Percentiles rank a stretch among this genome's conserved stretches.
These are phyloP conservation scores for Ricordea florida DNA, from an alignment of 92 coral and sea anemone species.

Conservation along the genomic window DNA sequence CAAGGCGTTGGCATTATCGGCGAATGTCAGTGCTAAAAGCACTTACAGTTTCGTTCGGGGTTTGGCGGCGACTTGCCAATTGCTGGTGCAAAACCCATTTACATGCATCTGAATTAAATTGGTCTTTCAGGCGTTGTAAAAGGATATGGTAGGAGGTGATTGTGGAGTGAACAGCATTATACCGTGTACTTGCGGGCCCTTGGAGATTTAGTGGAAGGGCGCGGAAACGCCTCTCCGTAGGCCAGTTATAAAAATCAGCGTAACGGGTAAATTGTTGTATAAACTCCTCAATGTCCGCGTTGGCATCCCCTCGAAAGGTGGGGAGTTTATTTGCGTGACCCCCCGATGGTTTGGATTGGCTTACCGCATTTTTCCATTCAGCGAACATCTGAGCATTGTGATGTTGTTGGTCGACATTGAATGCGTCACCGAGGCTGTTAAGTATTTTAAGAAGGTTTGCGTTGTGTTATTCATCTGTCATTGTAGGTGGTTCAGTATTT, in stretches of 20 bases:
- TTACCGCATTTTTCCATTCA: too few species aligned
- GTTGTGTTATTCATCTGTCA: too few species aligned
- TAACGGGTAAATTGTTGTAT: neutral
- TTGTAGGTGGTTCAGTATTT: too few species aligned
- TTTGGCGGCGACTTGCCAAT: slow-evolving; percentile 10
- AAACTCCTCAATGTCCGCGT: neutral
- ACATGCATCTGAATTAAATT: slow-evolving; percentile 2
- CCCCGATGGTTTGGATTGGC: too few species aligned
- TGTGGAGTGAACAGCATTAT: neutral
- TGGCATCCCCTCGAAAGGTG: neutral
- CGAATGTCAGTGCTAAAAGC: slow-evolving; percentile 11
- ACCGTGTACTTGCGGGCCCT: neutral
- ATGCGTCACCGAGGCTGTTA: too few species aligned
- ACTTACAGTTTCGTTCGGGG: neutral
- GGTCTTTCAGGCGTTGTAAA: neutral
- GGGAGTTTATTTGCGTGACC: neutral
- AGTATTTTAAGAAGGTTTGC: too few species aligned
- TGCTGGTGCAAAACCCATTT: slow-evolving; percentile 8
- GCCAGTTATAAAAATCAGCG: neutral
- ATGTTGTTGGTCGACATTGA: too few species aligned
- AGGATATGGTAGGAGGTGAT: neutral
- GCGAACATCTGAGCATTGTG: too few species aligned
- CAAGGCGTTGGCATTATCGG: slow-evolving; percentile 7
- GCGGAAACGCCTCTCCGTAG: neutral
- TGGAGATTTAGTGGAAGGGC: neutral